Evolutionary conservation across 1,140 invertebrate species (phyloP).

Genomic region (Adelges cooleyi): DNA sequence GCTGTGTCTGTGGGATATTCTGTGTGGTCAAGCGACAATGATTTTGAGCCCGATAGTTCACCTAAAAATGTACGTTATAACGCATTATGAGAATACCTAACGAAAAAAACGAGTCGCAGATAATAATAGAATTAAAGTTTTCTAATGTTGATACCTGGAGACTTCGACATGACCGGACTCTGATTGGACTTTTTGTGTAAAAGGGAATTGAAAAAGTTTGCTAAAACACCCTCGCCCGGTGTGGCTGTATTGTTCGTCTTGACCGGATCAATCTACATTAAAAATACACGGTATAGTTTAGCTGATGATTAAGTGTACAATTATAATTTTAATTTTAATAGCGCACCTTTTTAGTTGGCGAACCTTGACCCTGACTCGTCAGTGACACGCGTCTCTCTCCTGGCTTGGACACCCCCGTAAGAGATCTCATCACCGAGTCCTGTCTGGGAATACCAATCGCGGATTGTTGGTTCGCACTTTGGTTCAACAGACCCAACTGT

Average conservation of each 20-base stretch:
- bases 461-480: conserved; percentile 40
- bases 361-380: conserved; percentile 40
- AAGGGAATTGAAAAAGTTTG: conserved; percentile 96
- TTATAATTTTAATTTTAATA: too few relatives aligned
- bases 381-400: conserved; percentile 39
- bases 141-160: neutral
- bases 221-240: conserved; percentile 81
- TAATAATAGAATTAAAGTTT: neutral
- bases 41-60: conserved; percentile 32
- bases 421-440: conserved; percentile 48
- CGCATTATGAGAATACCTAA: too few relatives aligned
- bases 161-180: conserved; percentile 32
- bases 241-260: conserved; percentile 48
- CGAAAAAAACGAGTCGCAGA: neutral
- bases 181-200: conserved; percentile 72
- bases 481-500: conserved; percentile 66
- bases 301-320: neutral
- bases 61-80: too few relatives aligned
- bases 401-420: conserved; percentile 42
- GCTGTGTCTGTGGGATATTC: conserved; percentile 76
- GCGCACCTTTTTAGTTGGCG: conserved; percentile 45
- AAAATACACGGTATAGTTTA: conserved; percentile 28
- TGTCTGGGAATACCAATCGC: conserved; percentile 39
- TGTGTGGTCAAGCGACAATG: conserved; percentile 32
- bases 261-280: conserved; percentile 53